Percentiles rank a stretch among this genome's conserved stretches.
These are phyloP conservation scores for Hydractinia symbiolongicarpus DNA, from an alignment of 30 jellyfish, hydroid and myxozoan genomes.

Conservation along the genomic window DNA sequence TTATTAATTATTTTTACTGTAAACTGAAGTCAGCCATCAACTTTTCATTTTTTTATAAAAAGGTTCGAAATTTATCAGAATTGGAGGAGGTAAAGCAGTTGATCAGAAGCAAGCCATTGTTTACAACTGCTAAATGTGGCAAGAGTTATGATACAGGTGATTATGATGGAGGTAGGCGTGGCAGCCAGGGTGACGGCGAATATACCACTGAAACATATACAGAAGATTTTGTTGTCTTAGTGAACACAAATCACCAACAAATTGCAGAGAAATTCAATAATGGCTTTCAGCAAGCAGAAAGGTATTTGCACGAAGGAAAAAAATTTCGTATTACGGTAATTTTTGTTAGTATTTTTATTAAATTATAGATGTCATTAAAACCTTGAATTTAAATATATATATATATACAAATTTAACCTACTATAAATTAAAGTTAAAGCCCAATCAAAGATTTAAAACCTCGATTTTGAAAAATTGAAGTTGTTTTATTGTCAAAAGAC, in stretches of 20 bases:
- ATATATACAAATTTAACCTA: too few species aligned
- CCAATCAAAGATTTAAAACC: too few species aligned
- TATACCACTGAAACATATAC: neutral
- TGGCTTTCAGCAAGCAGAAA: constrained; percentile 65
- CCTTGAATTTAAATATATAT: too few species aligned
- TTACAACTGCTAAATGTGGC: constrained; percentile 56
- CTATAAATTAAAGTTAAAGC: too few species aligned
- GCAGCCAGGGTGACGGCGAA: constrained; percentile 6
- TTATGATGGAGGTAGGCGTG: neutral
- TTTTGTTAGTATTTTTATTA: neutral
- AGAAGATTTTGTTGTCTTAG: constrained; percentile 48
- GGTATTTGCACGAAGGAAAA: constrained; percentile 38
- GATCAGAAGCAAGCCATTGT: constrained; percentile 51
- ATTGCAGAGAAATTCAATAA: constrained; percentile 37
- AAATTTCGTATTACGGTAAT: constrained; percentile 66
- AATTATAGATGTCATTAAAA: neutral
- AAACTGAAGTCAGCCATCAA: too few species aligned
- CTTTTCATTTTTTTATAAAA: too few species aligned
- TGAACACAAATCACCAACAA: constrained; percentile 67
- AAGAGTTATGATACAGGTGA: constrained; percentile 33
- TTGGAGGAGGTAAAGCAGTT: constrained; percentile 51
- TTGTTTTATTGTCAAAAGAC: too few species aligned
- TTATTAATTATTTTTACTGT: too few species aligned
- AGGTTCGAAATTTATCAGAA: constrained; percentile 4
- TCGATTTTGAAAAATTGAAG: too few species aligned